A percentile compares a stretch with the other conserved stretches of the same genome.
Conservation (phyloP, 92 coral and sea anemone species). For the Galaxea fascicularis region DNA sequence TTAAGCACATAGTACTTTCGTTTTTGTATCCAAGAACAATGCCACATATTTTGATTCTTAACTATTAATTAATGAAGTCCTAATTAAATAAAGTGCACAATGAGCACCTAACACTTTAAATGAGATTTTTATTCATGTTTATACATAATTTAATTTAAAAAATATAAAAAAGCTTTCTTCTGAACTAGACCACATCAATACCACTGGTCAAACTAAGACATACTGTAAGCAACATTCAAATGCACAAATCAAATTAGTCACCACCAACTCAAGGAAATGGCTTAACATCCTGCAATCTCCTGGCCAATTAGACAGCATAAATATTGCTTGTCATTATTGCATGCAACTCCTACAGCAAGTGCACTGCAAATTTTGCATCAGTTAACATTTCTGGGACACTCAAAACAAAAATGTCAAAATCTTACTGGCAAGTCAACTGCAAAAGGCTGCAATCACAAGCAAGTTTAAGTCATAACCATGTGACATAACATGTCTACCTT, state of each 20-base stretch:
- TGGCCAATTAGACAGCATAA: too few species aligned
- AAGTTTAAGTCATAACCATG: too few species aligned
- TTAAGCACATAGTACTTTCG: background rate
- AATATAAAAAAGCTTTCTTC: conserved; percentile 26
- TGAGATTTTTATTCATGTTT: conserved; percentile 5
- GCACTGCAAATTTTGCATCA: background rate
- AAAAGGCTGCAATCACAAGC: too few species aligned
- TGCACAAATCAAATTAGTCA: background rate
- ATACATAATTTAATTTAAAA: conserved; percentile 39
- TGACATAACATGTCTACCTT: too few species aligned
- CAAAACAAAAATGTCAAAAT: too few species aligned
- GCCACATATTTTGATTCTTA: too few species aligned
- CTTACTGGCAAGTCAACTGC: too few species aligned
- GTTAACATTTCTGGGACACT: too few species aligned
- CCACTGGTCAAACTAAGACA: background rate
- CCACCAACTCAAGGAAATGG: background rate
- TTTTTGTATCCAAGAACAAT: background rate
- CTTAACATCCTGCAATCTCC: background rate
- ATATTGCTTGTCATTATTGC: background rate
- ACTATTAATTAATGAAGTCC: too few species aligned
- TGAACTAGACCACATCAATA: background rate
- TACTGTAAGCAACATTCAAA: conserved; percentile 3
- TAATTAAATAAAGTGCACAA: background rate
- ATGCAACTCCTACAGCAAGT: background rate
- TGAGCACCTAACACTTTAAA: background rate